A percentile compares a stretch with the other conserved stretches of the same genome.
Evolutionary conservation across 2,113 vertebrate species (phyloP).

Genomic region (Solea senegalensis): DNA sequence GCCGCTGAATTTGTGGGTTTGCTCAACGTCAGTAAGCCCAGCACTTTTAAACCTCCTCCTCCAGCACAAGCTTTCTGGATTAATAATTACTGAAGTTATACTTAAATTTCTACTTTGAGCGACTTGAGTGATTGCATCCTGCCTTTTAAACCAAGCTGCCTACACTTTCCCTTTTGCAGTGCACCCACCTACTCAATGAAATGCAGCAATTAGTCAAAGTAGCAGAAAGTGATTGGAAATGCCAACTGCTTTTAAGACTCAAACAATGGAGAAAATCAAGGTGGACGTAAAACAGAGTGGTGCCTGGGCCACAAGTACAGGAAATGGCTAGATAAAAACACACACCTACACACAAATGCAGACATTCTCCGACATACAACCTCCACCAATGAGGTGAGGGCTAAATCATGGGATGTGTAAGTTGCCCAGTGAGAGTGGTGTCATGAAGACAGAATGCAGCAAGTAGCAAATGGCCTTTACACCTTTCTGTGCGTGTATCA

Average conservation of each 20-base stretch:
- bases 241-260: slow-evolving; percentile 49
- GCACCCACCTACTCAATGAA: slow-evolving; percentile 38
- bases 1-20: slow-evolving; percentile 32
- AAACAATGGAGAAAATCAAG: slow-evolving; percentile 65
- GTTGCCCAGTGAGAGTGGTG: slow-evolving; percentile 51
- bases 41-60: slow-evolving; percentile 38
- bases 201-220: slow-evolving; percentile 53
- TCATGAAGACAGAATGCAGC: slow-evolving; percentile 60
- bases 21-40: slow-evolving; percentile 33
- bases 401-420: slow-evolving; percentile 66
- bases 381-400: slow-evolving; percentile 59
- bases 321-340: slow-evolving; percentile 6
- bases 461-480: slow-evolving; percentile 59
- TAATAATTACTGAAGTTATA: slow-evolving; percentile 49
- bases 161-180: slow-evolving; percentile 33
- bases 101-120: slow-evolving; percentile 38
- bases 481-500: slow-evolving; percentile 40
- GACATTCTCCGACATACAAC: slow-evolving; percentile 64
- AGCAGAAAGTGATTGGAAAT: slow-evolving; percentile 48
- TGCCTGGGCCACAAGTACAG: slow-evolving; percentile 15
- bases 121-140: slow-evolving; percentile 42
- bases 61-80: slow-evolving; percentile 25
- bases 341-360: slow-evolving; percentile 12
- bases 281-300: slow-evolving; percentile 8
- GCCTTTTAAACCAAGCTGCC: slow-evolving; percentile 28